A percentile compares a stretch with the other conserved stretches of the same genome.
phyloP scores from a whole-genome alignment of 53 echinoderm and acorn worm genomes.

The Arbacia lixula region DNA sequence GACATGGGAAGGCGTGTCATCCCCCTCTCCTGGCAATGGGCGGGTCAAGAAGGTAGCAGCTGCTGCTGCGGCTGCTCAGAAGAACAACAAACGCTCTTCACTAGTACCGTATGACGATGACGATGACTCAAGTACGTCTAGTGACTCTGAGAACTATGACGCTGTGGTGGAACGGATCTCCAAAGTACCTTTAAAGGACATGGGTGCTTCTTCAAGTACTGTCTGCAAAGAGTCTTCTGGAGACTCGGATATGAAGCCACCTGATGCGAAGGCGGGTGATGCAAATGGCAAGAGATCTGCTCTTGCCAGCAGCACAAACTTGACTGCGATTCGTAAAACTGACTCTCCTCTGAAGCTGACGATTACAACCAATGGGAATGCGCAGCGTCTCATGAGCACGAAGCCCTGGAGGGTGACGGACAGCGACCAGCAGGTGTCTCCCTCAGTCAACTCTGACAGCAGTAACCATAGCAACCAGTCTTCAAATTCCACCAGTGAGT shows the following conservation, averaged over 20 bases:
- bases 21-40: too few species aligned
- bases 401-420: conserved; percentile 80
- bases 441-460: conserved; percentile 92
- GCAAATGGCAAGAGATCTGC: conserved; percentile 65
- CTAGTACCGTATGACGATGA: conserved; percentile 83
- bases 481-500: conserved; percentile 94
- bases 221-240: conserved; percentile 33
- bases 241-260: conserved; percentile 59
- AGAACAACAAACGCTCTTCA: conserved; percentile 24
- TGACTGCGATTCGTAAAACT: conserved; percentile 83
- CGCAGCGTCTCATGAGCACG: conserved; percentile 80
- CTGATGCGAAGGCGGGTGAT: neutral
- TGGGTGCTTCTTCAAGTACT: conserved; percentile 35
- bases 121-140: conserved; percentile 77
- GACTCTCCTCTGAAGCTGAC: conserved; percentile 95
- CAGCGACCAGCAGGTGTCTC: conserved; percentile 77
- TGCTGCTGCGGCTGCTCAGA: conserved; percentile 3
- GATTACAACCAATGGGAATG: conserved; percentile 94
- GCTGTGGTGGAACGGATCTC: conserved; percentile 74
- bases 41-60: conserved; percentile 33
- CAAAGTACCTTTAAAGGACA: conserved; percentile 35
- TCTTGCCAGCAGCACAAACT: conserved; percentile 80
- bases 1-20: neutral
- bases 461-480: conserved; percentile 84
- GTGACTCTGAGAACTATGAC: conserved; percentile 96